Evolutionary conservation across 1,140 invertebrate genomes (phyloP).

Genomic region (Drosophila nigromelanica): DNA sequence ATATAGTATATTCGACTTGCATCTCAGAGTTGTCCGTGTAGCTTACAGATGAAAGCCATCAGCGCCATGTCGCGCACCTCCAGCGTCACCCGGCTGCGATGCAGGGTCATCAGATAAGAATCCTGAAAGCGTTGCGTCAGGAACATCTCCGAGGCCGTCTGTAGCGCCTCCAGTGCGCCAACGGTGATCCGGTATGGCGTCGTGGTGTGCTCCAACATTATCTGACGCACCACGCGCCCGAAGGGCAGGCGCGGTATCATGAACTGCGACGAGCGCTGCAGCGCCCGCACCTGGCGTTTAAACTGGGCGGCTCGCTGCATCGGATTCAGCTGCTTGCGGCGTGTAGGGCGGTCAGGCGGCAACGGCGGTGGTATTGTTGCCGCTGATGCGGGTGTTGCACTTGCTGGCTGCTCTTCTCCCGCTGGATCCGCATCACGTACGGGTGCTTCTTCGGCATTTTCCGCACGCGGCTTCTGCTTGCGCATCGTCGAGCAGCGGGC

Average conservation of each 20-base stretch:
- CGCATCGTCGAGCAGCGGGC: slow-evolving; percentile 6
- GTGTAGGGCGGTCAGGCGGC: background rate
- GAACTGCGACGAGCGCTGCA: slow-evolving; percentile 1
- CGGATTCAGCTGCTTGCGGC: slow-evolving; percentile 16
- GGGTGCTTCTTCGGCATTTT: background rate
- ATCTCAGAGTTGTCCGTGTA: slow-evolving; percentile 3
- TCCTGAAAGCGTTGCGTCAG: slow-evolving; percentile 91
- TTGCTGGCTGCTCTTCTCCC: background rate
- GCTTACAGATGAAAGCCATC: slow-evolving; percentile 2
- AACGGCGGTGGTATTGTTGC: background rate
- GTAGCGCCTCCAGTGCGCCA: slow-evolving; percentile 85
- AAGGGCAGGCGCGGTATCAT: slow-evolving; percentile 64
- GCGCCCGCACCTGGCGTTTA: background rate
- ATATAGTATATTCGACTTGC: background rate
- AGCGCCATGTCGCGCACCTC: slow-evolving; percentile 86
- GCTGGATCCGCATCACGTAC: background rate
- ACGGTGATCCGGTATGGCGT: slow-evolving; percentile 84
- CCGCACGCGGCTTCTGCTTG: background rate
- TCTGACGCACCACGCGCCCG: slow-evolving; percentile 62
- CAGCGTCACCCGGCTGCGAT: slow-evolving; percentile 91
- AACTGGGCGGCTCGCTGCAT: background rate
- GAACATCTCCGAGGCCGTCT: slow-evolving; percentile 90
- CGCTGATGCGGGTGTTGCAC: background rate
- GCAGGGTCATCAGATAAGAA: slow-evolving; percentile 87
- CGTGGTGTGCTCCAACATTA: slow-evolving; percentile 17